These are phyloP conservation scores for Thamnaconus septentrionalis DNA, from an alignment of 2,113 vertebrate species.

Conservation along the genomic window DNA sequence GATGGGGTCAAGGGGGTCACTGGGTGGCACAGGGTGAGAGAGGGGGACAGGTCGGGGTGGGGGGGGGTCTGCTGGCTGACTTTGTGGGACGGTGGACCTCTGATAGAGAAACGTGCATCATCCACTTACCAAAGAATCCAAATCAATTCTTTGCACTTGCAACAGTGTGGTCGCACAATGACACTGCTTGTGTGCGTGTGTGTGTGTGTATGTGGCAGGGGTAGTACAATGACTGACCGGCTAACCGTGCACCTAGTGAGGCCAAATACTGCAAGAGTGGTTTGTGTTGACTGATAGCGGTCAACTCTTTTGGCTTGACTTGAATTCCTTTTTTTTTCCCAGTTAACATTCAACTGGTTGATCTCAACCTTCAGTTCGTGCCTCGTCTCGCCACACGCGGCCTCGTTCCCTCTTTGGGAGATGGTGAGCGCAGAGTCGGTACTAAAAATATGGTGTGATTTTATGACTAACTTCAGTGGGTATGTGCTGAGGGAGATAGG, in stretches of 20 bases:
- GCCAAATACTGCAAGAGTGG: conserved; percentile 23
- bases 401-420: too few species aligned
- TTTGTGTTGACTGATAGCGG: conserved; percentile 9
- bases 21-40: conserved; percentile 1
- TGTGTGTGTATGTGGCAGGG: too few species aligned
- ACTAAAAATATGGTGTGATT: conserved; percentile 33
- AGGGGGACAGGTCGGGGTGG: conserved; percentile 9
- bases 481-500: conserved; percentile 22
- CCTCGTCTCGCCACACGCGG: too few species aligned
- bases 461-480: conserved; percentile 47
- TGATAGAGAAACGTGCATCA: conserved; percentile 56
- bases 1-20: conserved; percentile 20
- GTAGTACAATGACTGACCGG: conserved; percentile 1
- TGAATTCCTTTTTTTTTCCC: too few species aligned
- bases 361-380: too few species aligned
- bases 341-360: too few species aligned
- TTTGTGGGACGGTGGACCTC: conserved; percentile 54
- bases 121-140: conserved; percentile 82
- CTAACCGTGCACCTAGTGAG: conserved; percentile 27
- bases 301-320: background rate
- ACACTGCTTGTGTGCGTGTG: background rate
- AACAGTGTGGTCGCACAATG: conserved; percentile 38
- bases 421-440: background rate
- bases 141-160: conserved; percentile 73
- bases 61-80: conserved; percentile 40